Conservation (phyloP, 2,797 vertebrate species). For the Salmo trutta region DNA sequence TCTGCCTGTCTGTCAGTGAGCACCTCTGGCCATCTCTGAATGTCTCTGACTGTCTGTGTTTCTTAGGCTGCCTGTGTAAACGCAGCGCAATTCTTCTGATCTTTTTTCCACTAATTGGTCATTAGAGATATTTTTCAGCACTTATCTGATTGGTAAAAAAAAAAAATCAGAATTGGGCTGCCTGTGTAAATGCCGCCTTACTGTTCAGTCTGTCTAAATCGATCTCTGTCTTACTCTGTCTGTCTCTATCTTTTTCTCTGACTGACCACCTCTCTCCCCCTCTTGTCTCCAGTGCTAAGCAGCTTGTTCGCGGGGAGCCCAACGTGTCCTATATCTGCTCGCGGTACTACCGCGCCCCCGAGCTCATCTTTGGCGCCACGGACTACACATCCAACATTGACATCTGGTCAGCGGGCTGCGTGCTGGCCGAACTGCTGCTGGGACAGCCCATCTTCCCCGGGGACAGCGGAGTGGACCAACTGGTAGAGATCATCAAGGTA, state of each 20-base stretch:
- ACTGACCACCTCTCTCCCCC: slow-evolving; percentile 8
- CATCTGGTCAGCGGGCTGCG: slow-evolving; percentile 96
- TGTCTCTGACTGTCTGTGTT: slow-evolving; percentile 16
- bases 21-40: neutral
- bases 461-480: slow-evolving; percentile 93
- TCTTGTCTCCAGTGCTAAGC: slow-evolving; percentile 81
- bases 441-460: slow-evolving; percentile 94
- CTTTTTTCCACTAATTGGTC: no score
- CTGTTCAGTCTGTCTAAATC: slow-evolving; percentile 6
- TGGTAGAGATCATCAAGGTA: slow-evolving; percentile 96
- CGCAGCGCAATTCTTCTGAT: neutral
- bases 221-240: neutral
- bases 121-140: no score
- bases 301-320: slow-evolving; percentile 90
- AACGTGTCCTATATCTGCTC: slow-evolving; percentile 96
- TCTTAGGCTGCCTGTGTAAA: neutral
- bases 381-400: slow-evolving; percentile 96
- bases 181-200: neutral
- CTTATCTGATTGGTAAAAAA: no score
- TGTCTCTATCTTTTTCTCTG: neutral
- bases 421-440: slow-evolving; percentile 89
- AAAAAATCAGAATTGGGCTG: no score
- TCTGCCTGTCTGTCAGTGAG: slow-evolving; percentile 18
- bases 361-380: slow-evolving; percentile 95
- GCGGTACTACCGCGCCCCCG: slow-evolving; percentile 93